These are phyloP conservation scores for Vireo griseus DNA, from an alignment of 2,797 vertebrate species.

Conservation along the genomic window DNA sequence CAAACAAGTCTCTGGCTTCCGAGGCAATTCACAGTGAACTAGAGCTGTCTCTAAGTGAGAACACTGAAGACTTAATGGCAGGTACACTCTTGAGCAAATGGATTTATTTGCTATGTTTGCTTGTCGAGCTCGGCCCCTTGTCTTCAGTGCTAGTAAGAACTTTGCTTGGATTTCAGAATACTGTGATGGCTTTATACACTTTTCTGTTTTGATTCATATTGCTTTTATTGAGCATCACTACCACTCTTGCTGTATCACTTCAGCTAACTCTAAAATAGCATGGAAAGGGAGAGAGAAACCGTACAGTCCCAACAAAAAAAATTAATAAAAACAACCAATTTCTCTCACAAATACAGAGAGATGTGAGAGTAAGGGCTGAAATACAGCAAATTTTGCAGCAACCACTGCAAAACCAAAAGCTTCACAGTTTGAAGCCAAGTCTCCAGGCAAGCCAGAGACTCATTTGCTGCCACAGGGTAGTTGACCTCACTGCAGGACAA, in stretches of 20 bases:
- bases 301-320: not conserved
- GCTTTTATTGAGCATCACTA: not conserved
- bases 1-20: not conserved
- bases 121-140: not conserved
- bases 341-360: not conserved
- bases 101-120: not conserved
- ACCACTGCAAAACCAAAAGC: not conserved
- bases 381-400: not conserved
- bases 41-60: not conserved
- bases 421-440: not conserved
- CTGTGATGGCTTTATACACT: not conserved
- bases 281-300: not conserved
- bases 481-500: not conserved
- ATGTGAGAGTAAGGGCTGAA: not conserved
- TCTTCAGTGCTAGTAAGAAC: not conserved
- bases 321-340: not conserved
- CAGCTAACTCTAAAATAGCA: not conserved
- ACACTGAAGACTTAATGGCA: not conserved
- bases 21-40: not conserved
- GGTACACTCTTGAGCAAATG: not conserved
- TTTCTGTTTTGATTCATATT: not conserved
- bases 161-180: not conserved
- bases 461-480: not conserved
- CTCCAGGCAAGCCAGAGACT: not conserved
- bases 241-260: not conserved